A percentile compares a stretch with the other conserved stretches of the same genome.
These are phyloP conservation scores for Rattus rattus DNA, from an alignment of 2,113 vertebrate species.

Conservation along the genomic window DNA sequence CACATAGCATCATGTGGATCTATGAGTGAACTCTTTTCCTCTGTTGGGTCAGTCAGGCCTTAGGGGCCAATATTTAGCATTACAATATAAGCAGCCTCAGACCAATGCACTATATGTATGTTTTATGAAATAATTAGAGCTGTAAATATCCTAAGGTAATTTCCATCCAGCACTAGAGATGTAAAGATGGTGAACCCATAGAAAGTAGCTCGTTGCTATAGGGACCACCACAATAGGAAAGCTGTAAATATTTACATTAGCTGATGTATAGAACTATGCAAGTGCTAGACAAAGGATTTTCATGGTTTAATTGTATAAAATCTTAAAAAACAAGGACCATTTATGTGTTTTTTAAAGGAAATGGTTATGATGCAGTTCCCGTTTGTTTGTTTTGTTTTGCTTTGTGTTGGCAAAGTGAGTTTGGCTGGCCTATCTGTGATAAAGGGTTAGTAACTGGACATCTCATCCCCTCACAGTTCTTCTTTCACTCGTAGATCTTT, in stretches of 20 bases:
- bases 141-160: slow-evolving; percentile 24
- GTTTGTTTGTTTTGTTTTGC: background rate
- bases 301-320: background rate
- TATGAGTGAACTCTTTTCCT: too few relatives aligned
- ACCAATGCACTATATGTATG: background rate
- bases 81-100: too few relatives aligned
- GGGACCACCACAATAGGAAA: background rate
- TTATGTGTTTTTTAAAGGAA: background rate
- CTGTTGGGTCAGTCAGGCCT: too few relatives aligned
- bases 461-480: background rate
- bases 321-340: background rate
- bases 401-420: background rate
- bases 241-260: slow-evolving; percentile 38
- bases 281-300: background rate
- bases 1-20: too few relatives aligned
- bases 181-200: background rate
- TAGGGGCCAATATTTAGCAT: too few relatives aligned
- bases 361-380: background rate
- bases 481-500: slow-evolving; percentile 23
- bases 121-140: slow-evolving; percentile 16
- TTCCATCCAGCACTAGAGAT: background rate
- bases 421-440: background rate
- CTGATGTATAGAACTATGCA: background rate
- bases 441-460: background rate
- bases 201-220: background rate